phyloP scores from a whole-genome alignment of 2,113 vertebrate species.

The Megaceryle torquata region DNA sequence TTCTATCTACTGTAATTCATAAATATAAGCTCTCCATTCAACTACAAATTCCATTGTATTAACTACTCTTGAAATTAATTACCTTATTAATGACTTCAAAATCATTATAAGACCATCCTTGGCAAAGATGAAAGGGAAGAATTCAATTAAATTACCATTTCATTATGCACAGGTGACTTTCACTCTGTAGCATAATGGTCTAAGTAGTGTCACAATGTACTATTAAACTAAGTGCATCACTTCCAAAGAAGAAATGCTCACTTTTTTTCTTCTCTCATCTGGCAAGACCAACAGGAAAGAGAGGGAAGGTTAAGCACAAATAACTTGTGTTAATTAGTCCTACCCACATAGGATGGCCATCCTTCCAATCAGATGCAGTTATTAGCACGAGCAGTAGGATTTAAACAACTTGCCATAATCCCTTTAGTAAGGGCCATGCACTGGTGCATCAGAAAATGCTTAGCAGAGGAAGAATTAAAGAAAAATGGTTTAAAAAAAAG shows the following conservation, averaged over 20 bases:
- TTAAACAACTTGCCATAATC: background rate
- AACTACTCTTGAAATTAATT: background rate
- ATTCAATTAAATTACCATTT: constrained; percentile 9
- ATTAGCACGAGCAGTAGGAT: background rate
- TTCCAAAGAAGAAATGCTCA: background rate
- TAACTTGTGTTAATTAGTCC: background rate
- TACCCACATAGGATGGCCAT: background rate
- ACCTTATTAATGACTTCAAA: background rate
- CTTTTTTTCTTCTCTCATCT: background rate
- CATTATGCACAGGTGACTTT: background rate
- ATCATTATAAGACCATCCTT: background rate
- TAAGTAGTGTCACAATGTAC: background rate
- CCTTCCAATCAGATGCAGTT: background rate
- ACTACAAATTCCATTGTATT: background rate
- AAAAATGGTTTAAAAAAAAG: background rate
- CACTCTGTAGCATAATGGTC: background rate
- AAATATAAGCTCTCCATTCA: background rate
- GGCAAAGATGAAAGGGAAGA: background rate
- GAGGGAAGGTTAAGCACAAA: background rate
- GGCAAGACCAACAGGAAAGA: background rate
- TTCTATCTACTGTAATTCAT: background rate
- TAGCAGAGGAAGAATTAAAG: background rate
- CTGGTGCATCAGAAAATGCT: background rate
- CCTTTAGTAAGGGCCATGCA: background rate
- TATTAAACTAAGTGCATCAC: background rate